Base-by-base conservation (phyloP, 2,888 invertebrate species). In the Polymixis lichenea region DNA sequence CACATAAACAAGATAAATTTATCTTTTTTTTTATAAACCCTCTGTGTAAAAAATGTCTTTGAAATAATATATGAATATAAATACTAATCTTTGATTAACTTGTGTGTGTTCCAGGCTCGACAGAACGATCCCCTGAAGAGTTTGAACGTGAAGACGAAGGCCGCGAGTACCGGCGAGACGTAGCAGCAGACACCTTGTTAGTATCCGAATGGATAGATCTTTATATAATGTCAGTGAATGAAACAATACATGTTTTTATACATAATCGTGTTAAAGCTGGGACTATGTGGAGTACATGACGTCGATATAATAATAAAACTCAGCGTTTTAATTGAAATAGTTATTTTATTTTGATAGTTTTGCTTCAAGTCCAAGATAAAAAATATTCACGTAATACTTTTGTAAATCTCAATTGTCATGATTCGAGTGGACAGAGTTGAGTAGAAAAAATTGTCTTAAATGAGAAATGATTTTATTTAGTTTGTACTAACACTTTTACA, bases 101-200 rank as follows among this genome's bases (percentile, higher is more conserved):
- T 43, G 9, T 73, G 32, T 38, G 28, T 71, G 67, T 86, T 82
- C 15, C 94, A 98, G 97, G 97, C 97, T 19, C 97, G 97, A 64
- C 97, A 97, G 89, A 97, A 95, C 74, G 97, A 98, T 92, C 98
- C 98, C 0, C 93, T 98, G 78, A 95, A 97, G 83, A 98, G 97
- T 90, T 97, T 98, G 94, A 96, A 97, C 87, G 97, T 97, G 89
- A 97, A 97, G 83, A 96, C 96, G 85, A 97, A 97, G 87, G 95
- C 87, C 3, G 51, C 91, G 0, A 76, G 90, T 25, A 75, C 90
- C 6, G 91, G 82, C 74, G 94, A 93, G 87, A 92, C 95, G 70
- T 95, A 95, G 92, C 92, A 94, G 91, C 91, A 53, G 74, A 75
- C 73, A 81, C 55, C 75, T 86, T 93, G 94, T 94, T 94, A 94